These are phyloP conservation scores for Phortica variegata DNA, from an alignment of 1,140 invertebrate species.

Conservation along the genomic window DNA sequence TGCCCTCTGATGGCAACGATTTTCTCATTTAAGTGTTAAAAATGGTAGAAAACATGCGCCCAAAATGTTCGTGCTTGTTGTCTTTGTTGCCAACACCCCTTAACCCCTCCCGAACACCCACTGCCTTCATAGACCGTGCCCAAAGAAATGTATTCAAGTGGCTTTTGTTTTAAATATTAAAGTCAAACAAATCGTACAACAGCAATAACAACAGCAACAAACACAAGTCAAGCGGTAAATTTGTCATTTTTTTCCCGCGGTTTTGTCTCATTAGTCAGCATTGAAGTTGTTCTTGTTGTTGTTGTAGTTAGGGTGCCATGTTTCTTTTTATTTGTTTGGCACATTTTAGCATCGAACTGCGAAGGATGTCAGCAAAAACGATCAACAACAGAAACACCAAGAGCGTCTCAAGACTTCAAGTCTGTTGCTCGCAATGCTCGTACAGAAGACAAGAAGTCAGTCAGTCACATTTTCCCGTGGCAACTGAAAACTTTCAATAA, in stretches of 20 bases:
- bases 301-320: too few relatives aligned
- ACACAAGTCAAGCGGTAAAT: slow-evolving; percentile 28
- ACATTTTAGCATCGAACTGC: too few relatives aligned
- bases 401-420: too few relatives aligned
- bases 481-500: too few relatives aligned
- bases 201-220: not conserved
- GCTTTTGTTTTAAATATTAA: slow-evolving; percentile 55
- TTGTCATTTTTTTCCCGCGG: slow-evolving; percentile 53
- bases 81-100: slow-evolving; percentile 15
- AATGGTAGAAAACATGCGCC: slow-evolving; percentile 50
- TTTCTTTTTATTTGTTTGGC: too few relatives aligned
- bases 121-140: too few relatives aligned
- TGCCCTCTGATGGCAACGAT: slow-evolving; percentile 2
- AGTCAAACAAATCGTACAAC: slow-evolving; percentile 17
- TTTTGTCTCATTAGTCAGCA: slow-evolving; percentile 44
- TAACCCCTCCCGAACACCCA: too few relatives aligned
- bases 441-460: slow-evolving; percentile 12
- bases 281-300: too few relatives aligned
- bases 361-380: too few relatives aligned
- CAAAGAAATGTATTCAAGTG: slow-evolving; percentile 22
- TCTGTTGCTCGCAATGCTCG: too few relatives aligned
- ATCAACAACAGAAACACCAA: too few relatives aligned
- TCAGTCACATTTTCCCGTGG: slow-evolving; percentile 48
- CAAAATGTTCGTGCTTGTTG: slow-evolving; percentile 46
- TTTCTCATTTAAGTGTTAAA: slow-evolving; percentile 51